These are phyloP conservation scores for Bergia puertoricense DNA, from an alignment of 92 coral and sea anemone species.

Conservation along the genomic window DNA sequence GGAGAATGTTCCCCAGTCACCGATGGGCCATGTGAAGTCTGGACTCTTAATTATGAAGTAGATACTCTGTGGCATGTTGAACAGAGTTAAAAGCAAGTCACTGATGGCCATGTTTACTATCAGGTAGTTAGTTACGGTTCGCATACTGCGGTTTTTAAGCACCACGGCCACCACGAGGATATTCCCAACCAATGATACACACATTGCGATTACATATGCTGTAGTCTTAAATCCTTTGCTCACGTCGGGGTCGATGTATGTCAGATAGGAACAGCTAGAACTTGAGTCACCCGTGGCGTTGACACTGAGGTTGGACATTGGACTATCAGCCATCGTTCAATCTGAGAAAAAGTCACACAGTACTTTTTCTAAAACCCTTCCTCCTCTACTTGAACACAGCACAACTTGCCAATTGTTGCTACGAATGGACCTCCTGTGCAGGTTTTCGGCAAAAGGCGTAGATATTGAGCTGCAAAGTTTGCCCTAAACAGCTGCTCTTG, in stretches of 20 bases:
- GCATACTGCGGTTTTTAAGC: slow-evolving; percentile 71
- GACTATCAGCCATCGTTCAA: neutral
- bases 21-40: slow-evolving; percentile 45
- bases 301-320: neutral
- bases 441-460: neutral
- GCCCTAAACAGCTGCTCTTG: neutral
- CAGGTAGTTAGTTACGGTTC: slow-evolving; percentile 79
- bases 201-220: slow-evolving; percentile 59
- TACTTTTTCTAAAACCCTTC: too few species aligned
- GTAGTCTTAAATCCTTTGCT: slow-evolving; percentile 16
- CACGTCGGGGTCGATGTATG: slow-evolving; percentile 1
- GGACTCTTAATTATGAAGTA: slow-evolving; percentile 30
- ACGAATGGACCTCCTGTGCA: too few species aligned
- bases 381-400: too few species aligned
- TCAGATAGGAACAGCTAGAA: neutral
- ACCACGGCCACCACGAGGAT: slow-evolving; percentile 76
- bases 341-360: neutral
- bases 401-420: neutral
- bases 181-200: slow-evolving; percentile 71
- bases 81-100: slow-evolving; percentile 70
- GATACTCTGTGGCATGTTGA: slow-evolving; percentile 66
- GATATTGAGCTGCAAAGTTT: neutral
- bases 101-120: slow-evolving; percentile 89
- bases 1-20: slow-evolving; percentile 50
- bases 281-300: neutral